A percentile compares a stretch with the other conserved stretches of the same genome.
These are phyloP conservation scores for Theodoxus fluviatilis DNA, from an alignment of 2,888 invertebrate genomes.

Conservation along the genomic window DNA sequence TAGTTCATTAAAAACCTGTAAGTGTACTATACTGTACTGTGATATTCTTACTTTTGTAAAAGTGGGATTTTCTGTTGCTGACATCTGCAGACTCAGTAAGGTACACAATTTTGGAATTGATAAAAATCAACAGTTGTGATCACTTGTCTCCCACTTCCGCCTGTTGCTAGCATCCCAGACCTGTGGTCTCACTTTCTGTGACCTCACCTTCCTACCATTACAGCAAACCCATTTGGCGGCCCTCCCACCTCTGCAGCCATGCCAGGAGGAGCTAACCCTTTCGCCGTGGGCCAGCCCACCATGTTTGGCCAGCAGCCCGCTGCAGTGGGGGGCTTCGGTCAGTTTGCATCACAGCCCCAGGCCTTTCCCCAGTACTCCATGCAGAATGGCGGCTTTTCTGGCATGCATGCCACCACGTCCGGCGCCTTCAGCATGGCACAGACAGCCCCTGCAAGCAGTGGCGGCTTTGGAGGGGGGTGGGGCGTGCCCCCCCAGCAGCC, in stretches of 20 bases:
- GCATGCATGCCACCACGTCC: conserved; percentile 1
- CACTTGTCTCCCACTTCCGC: too few relatives aligned
- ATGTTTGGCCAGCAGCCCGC: conserved; percentile 17
- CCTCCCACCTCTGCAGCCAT: conserved; percentile 26
- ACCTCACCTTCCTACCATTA: conserved; percentile 27
- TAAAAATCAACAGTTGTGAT: too few relatives aligned
- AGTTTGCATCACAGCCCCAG: conserved; percentile 35
- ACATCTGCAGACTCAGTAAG: too few relatives aligned
- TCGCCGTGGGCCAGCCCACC: conserved; percentile 23
- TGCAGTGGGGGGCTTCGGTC: conserved; percentile 38
- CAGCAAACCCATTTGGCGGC: conserved; percentile 44
- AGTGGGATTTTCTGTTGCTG: not conserved
- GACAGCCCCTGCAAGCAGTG: conserved; percentile 25
- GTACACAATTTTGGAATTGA: too few relatives aligned
- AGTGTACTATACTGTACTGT: too few relatives aligned
- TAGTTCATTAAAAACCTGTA: too few relatives aligned
- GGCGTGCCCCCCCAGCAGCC: conserved; percentile 24
- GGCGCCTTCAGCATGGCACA: conserved; percentile 24
- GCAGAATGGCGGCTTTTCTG: conserved; percentile 44
- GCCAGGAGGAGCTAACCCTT: conserved; percentile 39
- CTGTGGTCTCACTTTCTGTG: not conserved
- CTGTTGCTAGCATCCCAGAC: not conserved
- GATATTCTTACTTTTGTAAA: not conserved
- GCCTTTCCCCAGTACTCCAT: conserved; percentile 28
- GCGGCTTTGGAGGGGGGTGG: conserved; percentile 28